Evolutionary conservation across 2,888 invertebrate species (phyloP), one percentile per base, ranked within the genome.

Genomic region (Acrobasis consociella): DNA sequence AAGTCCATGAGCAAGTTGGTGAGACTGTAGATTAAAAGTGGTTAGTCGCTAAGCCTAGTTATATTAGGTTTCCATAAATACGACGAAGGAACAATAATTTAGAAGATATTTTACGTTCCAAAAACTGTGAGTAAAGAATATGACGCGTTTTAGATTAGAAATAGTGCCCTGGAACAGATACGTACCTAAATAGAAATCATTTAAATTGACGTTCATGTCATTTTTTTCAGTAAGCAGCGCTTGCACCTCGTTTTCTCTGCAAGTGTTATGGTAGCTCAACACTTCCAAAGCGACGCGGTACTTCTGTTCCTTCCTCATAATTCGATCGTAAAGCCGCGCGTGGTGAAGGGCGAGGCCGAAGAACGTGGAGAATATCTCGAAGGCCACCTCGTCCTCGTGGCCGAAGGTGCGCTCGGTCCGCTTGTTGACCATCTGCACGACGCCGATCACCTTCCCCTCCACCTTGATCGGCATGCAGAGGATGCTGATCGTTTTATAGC

Each of bases 401-500:
- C 91, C 91, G 85, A 94, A 96, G 13, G 70, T 72, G 80, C 68
- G 81, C 0, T 93, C 94, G n/a, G 87, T 85, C 16, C 93, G 89
- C 76, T 95, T 95, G 72, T 95, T 95, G 0, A 97, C 96, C 97
- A 97, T 97, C 87, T 97, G 97, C 0, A 97, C 97, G 0, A 97
- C 97, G 1, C 97, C 97, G 65, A 97, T 97, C 9, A 97, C 94
- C 66, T 93, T 94, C 46, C 95, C 95, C 64, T 96, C 91, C 16
- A 96, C 96, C 83, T 95, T 96, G 51, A 97, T 96, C 0, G 97
- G 97, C 97, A 97, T 97, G 82, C 97, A 97, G 0, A 97, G 93
- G 51, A 97, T 97, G 37, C 95, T 95, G 68, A 94, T 93, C 0
- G 97, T 97, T 71, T 93, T 94, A 72, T 95, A 95, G 0, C 95